Conservation (phyloP, 2,888 invertebrate genomes). For the Dysmachus trigonus region DNA sequence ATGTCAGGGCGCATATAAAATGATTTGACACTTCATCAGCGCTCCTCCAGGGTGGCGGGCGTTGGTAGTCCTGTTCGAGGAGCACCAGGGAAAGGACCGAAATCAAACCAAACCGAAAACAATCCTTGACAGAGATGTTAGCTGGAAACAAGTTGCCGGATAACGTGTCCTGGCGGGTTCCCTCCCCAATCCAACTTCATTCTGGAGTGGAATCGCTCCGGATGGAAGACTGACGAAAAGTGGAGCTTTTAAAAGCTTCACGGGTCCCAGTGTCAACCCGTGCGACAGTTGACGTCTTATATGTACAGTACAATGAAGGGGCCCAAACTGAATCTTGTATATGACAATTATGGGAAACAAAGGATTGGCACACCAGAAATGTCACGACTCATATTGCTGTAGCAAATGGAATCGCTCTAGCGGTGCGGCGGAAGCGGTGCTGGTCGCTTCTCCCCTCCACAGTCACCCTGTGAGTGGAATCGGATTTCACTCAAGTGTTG, state of each 20-base stretch:
- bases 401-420: conserved; percentile 7
- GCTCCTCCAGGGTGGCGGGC: not conserved
- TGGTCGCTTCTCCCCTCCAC: not conserved
- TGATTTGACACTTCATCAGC: conserved; percentile 46
- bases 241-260: conserved; percentile 45
- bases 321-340: conserved; percentile 10
- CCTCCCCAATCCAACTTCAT: not conserved
- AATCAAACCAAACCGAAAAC: conserved; percentile 24
- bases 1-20: conserved; percentile 45
- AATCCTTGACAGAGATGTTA: conserved; percentile 11
- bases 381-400: conserved; percentile 19
- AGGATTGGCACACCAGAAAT: conserved; percentile 7
- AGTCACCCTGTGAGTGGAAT: not conserved
- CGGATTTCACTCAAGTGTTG: conserved; percentile 36
- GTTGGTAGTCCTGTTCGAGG: not conserved
- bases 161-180: not conserved
- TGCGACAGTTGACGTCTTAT: conserved; percentile 36
- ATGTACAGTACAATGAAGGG: not conserved
- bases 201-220: not conserved
- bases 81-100: conserved; percentile 4
- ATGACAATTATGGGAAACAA: conserved; percentile 8
- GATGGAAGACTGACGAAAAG: not conserved
- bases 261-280: conserved; percentile 25
- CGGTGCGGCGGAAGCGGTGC: too few species aligned
- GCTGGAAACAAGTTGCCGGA: not conserved